Evolutionary conservation across 2,888 invertebrate genomes (phyloP).

Genomic region (Idaea biselata): DNA sequence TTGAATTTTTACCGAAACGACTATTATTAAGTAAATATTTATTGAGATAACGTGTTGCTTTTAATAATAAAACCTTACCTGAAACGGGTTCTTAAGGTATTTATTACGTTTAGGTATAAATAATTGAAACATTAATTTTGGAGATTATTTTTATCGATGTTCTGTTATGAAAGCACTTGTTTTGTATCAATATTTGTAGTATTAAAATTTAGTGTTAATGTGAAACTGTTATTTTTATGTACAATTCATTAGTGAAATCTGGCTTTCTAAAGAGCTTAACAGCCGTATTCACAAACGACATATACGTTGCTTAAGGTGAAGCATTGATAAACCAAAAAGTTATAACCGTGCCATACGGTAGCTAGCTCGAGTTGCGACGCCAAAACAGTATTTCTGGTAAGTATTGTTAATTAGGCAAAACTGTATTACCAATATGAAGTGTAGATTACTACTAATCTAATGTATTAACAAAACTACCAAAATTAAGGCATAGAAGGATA

Average conservation of each 20-base stretch:
- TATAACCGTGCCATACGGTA: too few relatives aligned
- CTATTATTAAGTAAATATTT: slow-evolving; percentile 36
- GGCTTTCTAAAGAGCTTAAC: neutral
- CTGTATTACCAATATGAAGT: too few relatives aligned
- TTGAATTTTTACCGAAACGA: slow-evolving; percentile 38
- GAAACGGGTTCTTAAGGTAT: slow-evolving; percentile 43
- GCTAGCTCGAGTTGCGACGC: too few relatives aligned
- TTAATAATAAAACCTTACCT: slow-evolving; percentile 18
- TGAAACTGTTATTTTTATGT: slow-evolving; percentile 1
- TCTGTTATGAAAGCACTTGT: slow-evolving; percentile 17
- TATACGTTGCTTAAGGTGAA: too few relatives aligned
- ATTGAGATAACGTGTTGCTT: slow-evolving; percentile 10
- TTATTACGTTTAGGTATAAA: slow-evolving; percentile 21
- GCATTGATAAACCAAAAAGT: too few relatives aligned
- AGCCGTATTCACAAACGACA: neutral
- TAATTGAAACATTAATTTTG: slow-evolving; percentile 25
- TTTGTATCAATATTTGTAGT: slow-evolving; percentile 13
- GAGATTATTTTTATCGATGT: slow-evolving; percentile 40
- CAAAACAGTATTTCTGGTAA: too few relatives aligned
- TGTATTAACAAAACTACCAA: too few relatives aligned
- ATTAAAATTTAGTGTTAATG: slow-evolving; percentile 3
- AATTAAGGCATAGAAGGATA: too few relatives aligned
- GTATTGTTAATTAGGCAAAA: too few relatives aligned
- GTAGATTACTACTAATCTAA: too few relatives aligned
- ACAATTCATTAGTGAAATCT: neutral